A percentile compares a stretch with the other conserved stretches of the same genome.
These are phyloP conservation scores for western clawed frog (Xenopus tropicalis) DNA, from an alignment of 2,113 vertebrate species.

Conservation along the genomic window UCB_Xtro_10.0 CM004446.2:140975001-140975500, in stretches of 20 bases:
- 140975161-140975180: not conserved
- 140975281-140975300: constrained; percentile 34
- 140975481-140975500: not conserved
- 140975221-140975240: constrained; percentile 35
- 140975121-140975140: too few species aligned
- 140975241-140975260: constrained; percentile 17
- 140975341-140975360: constrained; percentile 22
- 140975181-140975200: not conserved
- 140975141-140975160: not conserved
- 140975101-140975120: too few species aligned
- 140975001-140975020: too few species aligned
- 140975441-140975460: not conserved
- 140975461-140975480: not conserved
- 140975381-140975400: not conserved
- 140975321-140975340: constrained; percentile 30
- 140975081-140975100: too few species aligned
- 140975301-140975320: constrained; percentile 35
- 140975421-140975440: constrained; percentile 11
- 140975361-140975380: constrained; percentile 17
- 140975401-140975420: not conserved
- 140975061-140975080: too few species aligned
- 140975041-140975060: too few species aligned
- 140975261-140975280: constrained; percentile 27
- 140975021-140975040: too few species aligned
- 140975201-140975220: not conserved